A percentile compares a stretch with the other conserved stretches of the same genome.
Evolutionary conservation across 2,888 invertebrate species (phyloP).

Genomic region (Rapana venosa): DNA sequence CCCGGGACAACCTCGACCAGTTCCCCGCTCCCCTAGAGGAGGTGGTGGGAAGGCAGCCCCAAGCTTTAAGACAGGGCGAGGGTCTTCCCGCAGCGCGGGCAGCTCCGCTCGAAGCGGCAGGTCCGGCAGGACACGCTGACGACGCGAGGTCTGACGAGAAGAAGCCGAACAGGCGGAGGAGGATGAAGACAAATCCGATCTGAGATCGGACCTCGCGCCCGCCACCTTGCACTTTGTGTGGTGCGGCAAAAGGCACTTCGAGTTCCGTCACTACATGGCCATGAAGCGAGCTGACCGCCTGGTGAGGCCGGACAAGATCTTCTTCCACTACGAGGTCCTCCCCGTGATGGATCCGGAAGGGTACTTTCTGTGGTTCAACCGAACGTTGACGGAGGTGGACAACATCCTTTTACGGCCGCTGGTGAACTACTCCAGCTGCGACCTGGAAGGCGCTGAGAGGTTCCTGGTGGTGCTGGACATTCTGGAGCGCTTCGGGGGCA

Average conservation of each 20-base stretch:
- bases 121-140: background rate
- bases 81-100: background rate
- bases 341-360: constrained; percentile 49
- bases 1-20: background rate
- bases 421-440: constrained; percentile 47
- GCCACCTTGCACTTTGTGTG: constrained; percentile 54
- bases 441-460: constrained; percentile 47
- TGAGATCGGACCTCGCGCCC: constrained; percentile 53
- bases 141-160: background rate
- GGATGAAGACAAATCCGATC: constrained; percentile 43
- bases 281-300: constrained; percentile 50
- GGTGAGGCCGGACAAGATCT: constrained; percentile 54
- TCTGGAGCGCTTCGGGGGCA: constrained; percentile 54
- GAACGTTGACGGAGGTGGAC: constrained; percentile 49
- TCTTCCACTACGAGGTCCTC: constrained; percentile 52
- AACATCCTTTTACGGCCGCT: constrained; percentile 50
- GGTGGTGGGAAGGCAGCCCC: constrained; percentile 24
- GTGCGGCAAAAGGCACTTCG: constrained; percentile 53
- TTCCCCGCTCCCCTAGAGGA: background rate
- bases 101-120: background rate
- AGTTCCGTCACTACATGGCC: constrained; percentile 55
- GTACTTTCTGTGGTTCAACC: constrained; percentile 55
- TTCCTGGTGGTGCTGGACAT: constrained; percentile 53
- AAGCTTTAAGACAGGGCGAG: constrained; percentile 34
- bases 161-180: background rate